Percentiles rank a stretch among this genome's conserved stretches.
phyloP scores from a whole-genome alignment of 2,888 invertebrate species.

The Tupiocoris notatus region DNA sequence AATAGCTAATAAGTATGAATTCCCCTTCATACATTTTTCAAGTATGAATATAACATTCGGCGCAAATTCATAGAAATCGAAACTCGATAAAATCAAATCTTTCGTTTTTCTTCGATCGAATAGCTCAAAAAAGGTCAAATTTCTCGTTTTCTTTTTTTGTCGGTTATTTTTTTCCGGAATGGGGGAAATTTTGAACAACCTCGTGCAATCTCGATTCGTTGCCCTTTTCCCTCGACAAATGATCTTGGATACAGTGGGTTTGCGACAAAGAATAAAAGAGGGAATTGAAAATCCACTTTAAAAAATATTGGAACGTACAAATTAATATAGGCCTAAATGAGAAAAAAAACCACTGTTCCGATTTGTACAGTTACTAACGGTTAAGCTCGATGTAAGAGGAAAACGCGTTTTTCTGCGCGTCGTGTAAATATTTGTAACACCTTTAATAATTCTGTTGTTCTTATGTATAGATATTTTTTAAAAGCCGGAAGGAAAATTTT shows the following conservation, averaged over 20 bases:
- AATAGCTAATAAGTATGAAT: no score
- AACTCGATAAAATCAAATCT: background rate
- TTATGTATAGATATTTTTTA: conserved; percentile 29
- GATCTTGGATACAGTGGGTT: background rate
- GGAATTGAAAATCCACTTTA: conserved; percentile 16
- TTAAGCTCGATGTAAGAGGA: background rate
- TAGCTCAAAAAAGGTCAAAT: background rate
- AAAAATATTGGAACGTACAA: conserved; percentile 53
- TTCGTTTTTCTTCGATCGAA: background rate
- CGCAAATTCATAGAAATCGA: no score
- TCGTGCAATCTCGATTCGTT: background rate
- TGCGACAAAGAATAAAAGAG: background rate
- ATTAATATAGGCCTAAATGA: conserved; percentile 55
- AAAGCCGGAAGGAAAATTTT: background rate
- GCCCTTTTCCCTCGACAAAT: background rate
- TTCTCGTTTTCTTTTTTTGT: background rate
- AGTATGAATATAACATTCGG: no score
- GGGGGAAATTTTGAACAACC: background rate
- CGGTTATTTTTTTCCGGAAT: background rate
- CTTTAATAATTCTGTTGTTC: conserved; percentile 42
- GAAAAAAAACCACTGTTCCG: conserved; percentile 28
- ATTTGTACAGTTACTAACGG: conserved; percentile 36
- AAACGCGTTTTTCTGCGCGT: background rate
- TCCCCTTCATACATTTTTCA: no score
- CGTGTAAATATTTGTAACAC: conserved; percentile 43